These are phyloP conservation scores for Anarrhichthys ocellatus DNA, from an alignment of 2,113 vertebrate species.

Conservation along the genomic window DNA sequence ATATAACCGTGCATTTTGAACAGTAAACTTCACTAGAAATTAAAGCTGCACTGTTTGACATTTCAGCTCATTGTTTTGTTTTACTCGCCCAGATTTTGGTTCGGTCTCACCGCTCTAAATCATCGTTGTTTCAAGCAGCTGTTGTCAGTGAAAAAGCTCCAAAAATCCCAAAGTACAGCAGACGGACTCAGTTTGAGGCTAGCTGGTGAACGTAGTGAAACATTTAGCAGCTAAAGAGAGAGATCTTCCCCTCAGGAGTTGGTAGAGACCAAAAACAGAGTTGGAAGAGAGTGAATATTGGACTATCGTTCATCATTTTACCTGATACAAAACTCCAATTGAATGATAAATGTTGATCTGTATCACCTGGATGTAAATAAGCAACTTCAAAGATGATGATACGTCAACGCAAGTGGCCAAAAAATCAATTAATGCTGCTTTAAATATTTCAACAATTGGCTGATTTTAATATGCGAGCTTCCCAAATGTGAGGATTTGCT, in stretches of 20 bases:
- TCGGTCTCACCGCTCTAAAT: background rate
- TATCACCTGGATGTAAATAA: background rate
- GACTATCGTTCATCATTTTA: background rate
- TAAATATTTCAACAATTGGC: background rate
- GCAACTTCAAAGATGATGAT: background rate
- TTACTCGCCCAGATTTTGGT: background rate
- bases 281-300: background rate
- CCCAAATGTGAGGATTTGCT: background rate
- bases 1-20: no score
- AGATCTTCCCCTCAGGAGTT: background rate
- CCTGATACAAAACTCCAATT: background rate
- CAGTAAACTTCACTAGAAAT: background rate
- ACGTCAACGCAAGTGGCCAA: background rate
- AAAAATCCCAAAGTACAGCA: background rate
- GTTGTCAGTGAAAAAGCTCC: background rate
- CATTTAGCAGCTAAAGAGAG: background rate
- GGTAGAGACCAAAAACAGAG: background rate
- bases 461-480: background rate
- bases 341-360: background rate
- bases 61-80: conserved; percentile 6
- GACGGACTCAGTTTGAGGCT: background rate
- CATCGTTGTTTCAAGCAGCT: background rate
- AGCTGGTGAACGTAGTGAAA: background rate
- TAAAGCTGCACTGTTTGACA: background rate
- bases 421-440: background rate